Evolutionary conservation across 2,888 invertebrate species (phyloP), one percentile per base, ranked within the genome.

Genomic region (Zonitis immaculata): DNA sequence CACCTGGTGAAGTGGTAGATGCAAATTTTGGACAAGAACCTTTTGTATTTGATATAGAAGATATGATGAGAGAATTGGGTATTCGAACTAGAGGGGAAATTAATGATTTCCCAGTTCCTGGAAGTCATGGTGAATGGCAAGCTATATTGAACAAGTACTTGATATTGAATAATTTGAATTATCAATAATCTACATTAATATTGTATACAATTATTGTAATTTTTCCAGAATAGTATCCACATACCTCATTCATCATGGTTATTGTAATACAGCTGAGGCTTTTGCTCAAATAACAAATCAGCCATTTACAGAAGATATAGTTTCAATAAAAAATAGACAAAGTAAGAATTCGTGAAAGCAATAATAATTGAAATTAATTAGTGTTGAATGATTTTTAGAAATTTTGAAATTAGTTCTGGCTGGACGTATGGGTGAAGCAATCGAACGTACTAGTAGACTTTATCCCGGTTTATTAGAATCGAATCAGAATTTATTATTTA

Each of bases 21-120:
- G 96, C 96, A 2, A 99, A 99, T 82, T 99, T 99, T 77, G 99
- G 99, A 0, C 95, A 96, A 77, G 86, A 88, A 69, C 96, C 96
- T 14, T 99, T 99, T 79, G 87, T 94, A 71, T 99, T 95, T 79
- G 95, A 99, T 79, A 95, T 99, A 67, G 91, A 94, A 76, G 95
- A 95, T 73, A 95, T 97, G 89, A 88, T 97, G 82, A 86, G 89
- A 69, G 95, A 95, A 78, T 82, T 95, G 77, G 84, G 89, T 69
- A 85, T 87, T 62, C 85, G 90, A 73, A 93, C 92, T 22, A 83
- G 88, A 62, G 78, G 84, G 69, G 88, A 90, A 67, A 93, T 96
- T 68, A 88, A 90, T 74, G 87, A 90, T 77, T 92, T 90, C 78
- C 90, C 92, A 51, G 86, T 93, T 68, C 87, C 89, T 57, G 88